Base-by-base conservation (phyloP, 2,113 vertebrate species). In the Thinocorus orbignyianus region DNA sequence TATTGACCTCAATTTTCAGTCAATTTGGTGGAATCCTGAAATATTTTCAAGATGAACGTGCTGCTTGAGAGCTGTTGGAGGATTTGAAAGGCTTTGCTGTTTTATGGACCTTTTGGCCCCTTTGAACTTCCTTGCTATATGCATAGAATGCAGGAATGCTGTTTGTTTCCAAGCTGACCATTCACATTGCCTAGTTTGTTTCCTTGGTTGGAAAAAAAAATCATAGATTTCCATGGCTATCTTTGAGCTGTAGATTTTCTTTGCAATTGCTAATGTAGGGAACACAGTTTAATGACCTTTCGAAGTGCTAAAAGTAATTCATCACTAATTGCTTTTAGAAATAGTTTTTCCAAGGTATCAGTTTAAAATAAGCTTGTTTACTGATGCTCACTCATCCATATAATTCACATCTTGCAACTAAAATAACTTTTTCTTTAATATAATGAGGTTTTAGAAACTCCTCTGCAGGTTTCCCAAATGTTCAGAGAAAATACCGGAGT, bases 321-420 rank as follows among this genome's bases (percentile, higher is more conserved):
- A 26, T 57, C 22, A 66, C 55, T 95, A 91, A 95, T 96, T 88
- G 92, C 54, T 83, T 73, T 93, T 31, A 58, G 76, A 91, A 96
- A 78, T 17, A 73, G 42, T 11, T 92, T 97, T 96, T 94, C 83
- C 74, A 42, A 81, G 77, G 66, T 54, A 58, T 54, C 44, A 17
- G 68, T 86, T 92, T 82, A 85, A 84, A 49, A 80, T 72, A 73
- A 96, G 64, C 87, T 84, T 95, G 88, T 96, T 97, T 92, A 77
- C 81, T 52, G 73, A 74, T 91, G 94, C 48, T 88, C 86, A 41
- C 81, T 97, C 92, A 96, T 61, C 95, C 69, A 5, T 72, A 71
- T 84, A 93, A 93, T 89, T 94, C 88, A 57, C 86, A 77, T 80
- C 72, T 79, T 74, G 62, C 86, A 57, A 70, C 61, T 86, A 37